phyloP scores from a whole-genome alignment of 2,797 vertebrate species.

The Lepilemur septentrionalis region DNA sequence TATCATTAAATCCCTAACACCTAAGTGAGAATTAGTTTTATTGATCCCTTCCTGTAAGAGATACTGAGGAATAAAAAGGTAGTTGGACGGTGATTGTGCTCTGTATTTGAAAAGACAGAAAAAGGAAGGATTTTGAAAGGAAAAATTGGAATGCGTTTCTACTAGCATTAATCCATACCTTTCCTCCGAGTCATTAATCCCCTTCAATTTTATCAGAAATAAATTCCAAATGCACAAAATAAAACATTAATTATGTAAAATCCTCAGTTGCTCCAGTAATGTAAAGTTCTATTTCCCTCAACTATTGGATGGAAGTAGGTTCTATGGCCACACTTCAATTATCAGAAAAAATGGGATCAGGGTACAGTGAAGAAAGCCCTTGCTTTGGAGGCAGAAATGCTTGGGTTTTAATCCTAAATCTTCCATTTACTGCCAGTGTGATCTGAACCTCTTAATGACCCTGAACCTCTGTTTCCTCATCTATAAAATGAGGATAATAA shows the following conservation, averaged over 20 bases:
- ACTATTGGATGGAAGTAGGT: background rate
- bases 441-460: background rate
- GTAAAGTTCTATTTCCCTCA: slow-evolving; percentile 39
- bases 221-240: slow-evolving; percentile 4
- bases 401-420: background rate
- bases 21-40: slow-evolving; percentile 71
- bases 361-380: background rate
- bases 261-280: slow-evolving; percentile 18
- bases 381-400: background rate
- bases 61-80: slow-evolving; percentile 47
- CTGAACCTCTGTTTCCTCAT: background rate
- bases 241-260: slow-evolving; percentile 37
- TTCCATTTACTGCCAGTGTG: background rate
- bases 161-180: slow-evolving; percentile 3
- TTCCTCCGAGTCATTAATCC: slow-evolving; percentile 9
- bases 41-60: slow-evolving; percentile 51
- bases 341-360: background rate
- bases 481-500: background rate
- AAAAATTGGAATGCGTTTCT: slow-evolving; percentile 9
- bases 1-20: slow-evolving; percentile 69
- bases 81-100: background rate
- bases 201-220: slow-evolving; percentile 50
- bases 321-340: slow-evolving; percentile 1
- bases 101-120: slow-evolving; percentile 47
- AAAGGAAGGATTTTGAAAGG: slow-evolving; percentile 45